These are phyloP conservation scores for Rhagophthalmus giganteus DNA, from an alignment of 2,888 invertebrate species.

Conservation along the genomic window DNA sequence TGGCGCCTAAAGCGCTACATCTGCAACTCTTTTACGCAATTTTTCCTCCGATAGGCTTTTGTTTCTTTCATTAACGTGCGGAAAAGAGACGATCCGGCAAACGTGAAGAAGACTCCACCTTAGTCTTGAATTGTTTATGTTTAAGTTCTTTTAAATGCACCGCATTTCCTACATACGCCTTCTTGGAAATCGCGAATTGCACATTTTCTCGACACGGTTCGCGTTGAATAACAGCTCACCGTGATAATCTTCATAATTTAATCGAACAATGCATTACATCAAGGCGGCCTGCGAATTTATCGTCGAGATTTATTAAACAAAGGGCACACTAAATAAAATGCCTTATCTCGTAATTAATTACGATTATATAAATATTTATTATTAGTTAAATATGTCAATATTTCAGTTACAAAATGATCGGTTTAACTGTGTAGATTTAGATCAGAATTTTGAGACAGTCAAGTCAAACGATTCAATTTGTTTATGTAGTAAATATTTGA, in stretches of 20 bases:
- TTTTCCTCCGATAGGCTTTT: slow-evolving; percentile 10
- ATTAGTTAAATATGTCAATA: too few relatives aligned
- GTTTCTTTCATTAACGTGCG: slow-evolving; percentile 20
- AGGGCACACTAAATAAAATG: too few relatives aligned
- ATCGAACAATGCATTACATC: slow-evolving; percentile 5
- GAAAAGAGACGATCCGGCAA: slow-evolving; percentile 6
- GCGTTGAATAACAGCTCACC: slow-evolving; percentile 26
- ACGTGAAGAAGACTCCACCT: slow-evolving; percentile 22
- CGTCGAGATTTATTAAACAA: too few relatives aligned
- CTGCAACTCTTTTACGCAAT: slow-evolving; percentile 12
- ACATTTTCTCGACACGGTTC: slow-evolving; percentile 31
- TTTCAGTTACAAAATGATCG: too few relatives aligned
- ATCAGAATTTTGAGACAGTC: too few relatives aligned
- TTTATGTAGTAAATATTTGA: too few relatives aligned
- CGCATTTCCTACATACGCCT: slow-evolving; percentile 37
- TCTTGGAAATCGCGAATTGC: slow-evolving; percentile 28
- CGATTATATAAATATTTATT: too few relatives aligned
- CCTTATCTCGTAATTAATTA: too few relatives aligned
- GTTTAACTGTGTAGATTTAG: too few relatives aligned
- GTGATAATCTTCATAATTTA: slow-evolving; percentile 27
- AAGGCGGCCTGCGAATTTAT: too few relatives aligned
- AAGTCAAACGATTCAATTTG: too few relatives aligned
- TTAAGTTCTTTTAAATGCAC: slow-evolving; percentile 26
- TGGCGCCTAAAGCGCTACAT: slow-evolving; percentile 29
- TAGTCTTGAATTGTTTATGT: slow-evolving; percentile 21